Evolutionary conservation across 2,888 invertebrate genomes (phyloP), one percentile per base, ranked within the genome.

Genomic region (Thymelicus lineola): DNA sequence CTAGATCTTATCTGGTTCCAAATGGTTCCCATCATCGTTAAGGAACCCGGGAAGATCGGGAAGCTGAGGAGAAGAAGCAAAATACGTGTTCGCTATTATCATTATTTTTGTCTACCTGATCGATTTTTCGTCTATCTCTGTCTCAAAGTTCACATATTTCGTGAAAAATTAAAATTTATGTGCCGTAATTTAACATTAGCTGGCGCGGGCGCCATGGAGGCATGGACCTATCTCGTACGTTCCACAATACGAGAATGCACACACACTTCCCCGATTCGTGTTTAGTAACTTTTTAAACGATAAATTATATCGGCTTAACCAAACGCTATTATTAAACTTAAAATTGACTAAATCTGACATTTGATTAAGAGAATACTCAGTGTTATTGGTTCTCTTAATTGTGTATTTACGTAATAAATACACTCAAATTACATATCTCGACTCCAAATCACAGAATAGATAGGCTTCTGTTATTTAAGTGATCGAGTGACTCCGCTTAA

Each of bases 311-410:
- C 73, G 84, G 88, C 87, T 92, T 91, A 91, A 82, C 85, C 83
- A 82, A 85, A 84, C 83, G 82, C 86, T 87, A 88, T 90, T 86
- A 90, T 90, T 91, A 90, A 84, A 88, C 82, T 80, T 84, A 89
- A 90, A 89, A 84, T 87, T 89, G 83, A 86, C 88, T 85, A 91
- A 91, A 92, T 92, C 93, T 82, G 91, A 93, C 91, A 76, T 90
- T 90, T 90, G 90, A 91, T 90, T 91, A 89, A 92, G 88, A 89
- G 87, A 89, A 88, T 82, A 84, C 81, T 80, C 77, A 75, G 78
- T 79, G 79, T 81, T 81, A 82, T 83, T 83, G 79, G 78, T 72
- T 81, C 79, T 81, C 76, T 76, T 83, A 83, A 82, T 82, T 82
- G 76, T 80, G 77, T 83, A 79, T 81, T 79, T 80, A 78, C 79